Base-by-base conservation (phyloP, 2,797 vertebrate genomes). In the Dendrocincla tyrannina region DNA sequence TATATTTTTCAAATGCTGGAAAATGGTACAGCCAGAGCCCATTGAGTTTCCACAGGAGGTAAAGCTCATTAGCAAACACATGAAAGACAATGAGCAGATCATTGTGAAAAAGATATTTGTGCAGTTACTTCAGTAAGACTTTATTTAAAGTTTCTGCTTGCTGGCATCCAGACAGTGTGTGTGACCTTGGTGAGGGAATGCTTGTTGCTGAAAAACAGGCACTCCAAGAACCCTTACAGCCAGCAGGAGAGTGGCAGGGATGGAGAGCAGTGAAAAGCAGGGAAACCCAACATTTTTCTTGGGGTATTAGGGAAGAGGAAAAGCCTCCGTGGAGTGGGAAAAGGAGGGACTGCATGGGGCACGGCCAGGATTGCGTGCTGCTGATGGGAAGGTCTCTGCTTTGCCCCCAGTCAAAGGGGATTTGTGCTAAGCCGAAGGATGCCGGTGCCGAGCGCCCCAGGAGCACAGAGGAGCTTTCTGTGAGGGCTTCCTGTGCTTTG, bases 81-180 rank as follows among this genome's bases (percentile, higher is more conserved):
- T 78, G 93, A 95, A 95, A 96, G 97, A 96, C 95, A 90, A 94
- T 2, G n/a, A 96, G 86, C 97, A 95, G 97, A 96, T 93, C 95
- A 93, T 79, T 86, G 91, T 87, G 30, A 67, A 70, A 49, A 87
- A 92, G 83, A 30, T 70, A 69, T 85, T 91, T 93, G 91, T 73
- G 30, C 44, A n/a, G 77, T 93, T 79, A 67, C 85, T 93, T 95
- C 90, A 96, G 90, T 37, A 62, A 89, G 68, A 81, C 88, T 95
- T 89, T 88, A 81, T 41, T 91, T 80, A 78, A 94, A 60, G 81
- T 92, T 90, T 86, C 35, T 60, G 83, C 89, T 64, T 59, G 78
- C 91, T 87, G 95, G 94, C 96, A 79, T 81, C 94, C 68, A 37
- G 77, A 87, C 89, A 89, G 42, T 11, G 13, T 55, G 53, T 56